These are phyloP conservation scores for Limnephilus auricula DNA, from an alignment of 2,888 invertebrate species.

Conservation along the genomic window DNA sequence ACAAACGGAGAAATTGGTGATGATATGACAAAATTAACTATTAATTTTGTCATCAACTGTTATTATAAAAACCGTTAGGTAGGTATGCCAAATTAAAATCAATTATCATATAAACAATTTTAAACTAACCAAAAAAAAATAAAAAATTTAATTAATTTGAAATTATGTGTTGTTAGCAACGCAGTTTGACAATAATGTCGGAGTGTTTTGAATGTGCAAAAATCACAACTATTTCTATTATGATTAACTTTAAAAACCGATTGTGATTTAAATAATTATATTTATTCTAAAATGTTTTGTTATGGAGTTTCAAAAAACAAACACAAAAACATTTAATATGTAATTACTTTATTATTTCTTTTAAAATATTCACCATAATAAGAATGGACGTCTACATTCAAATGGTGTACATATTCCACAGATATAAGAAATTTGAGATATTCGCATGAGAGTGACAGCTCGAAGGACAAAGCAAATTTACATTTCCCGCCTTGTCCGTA, in stretches of 20 bases:
- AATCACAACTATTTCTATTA: neutral
- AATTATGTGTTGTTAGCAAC: neutral
- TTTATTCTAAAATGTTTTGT: neutral
- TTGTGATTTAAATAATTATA: neutral
- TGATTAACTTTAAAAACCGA: neutral
- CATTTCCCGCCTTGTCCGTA: neutral
- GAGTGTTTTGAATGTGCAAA: neutral
- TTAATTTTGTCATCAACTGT: too few species aligned
- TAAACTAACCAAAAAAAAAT: neutral
- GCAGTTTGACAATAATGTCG: neutral
- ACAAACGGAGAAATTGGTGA: too few species aligned
- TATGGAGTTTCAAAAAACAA: neutral
- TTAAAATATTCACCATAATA: slow-evolving; percentile 4
- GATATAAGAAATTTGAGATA: neutral
- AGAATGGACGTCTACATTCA: slow-evolving; percentile 33
- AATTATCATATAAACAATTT: neutral
- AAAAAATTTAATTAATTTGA: neutral
- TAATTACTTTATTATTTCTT: neutral
- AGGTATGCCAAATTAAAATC: neutral
- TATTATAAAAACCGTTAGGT: too few species aligned
- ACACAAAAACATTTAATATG: neutral
- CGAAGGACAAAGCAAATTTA: slow-evolving; percentile 24
- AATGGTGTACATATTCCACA: slow-evolving; percentile 12
- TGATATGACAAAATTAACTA: too few species aligned
- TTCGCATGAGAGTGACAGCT: slow-evolving; percentile 4